Percentiles rank a stretch among this genome's conserved stretches.
These are phyloP conservation scores for Drosophila kurseongensis DNA, from an alignment of 1,140 invertebrate species.

Conservation along the genomic window DNA sequence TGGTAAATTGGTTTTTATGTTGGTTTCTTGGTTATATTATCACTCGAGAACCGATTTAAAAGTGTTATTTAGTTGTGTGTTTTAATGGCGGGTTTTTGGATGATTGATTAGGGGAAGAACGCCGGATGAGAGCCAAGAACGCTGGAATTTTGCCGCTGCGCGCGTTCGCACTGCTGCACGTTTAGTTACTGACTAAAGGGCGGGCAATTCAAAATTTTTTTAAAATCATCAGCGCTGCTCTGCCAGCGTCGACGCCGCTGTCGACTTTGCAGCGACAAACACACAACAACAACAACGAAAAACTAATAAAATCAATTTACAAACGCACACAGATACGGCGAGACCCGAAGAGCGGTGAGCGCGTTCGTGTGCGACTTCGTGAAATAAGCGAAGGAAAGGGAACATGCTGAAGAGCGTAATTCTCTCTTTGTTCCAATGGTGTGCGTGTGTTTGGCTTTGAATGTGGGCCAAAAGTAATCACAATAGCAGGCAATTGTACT, in stretches of 20 bases:
- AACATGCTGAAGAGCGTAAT: conserved; percentile 35
- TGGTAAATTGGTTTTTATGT: conserved; percentile 15
- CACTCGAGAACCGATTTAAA: conserved; percentile 24
- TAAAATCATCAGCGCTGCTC: conserved; percentile 76
- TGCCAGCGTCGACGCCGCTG: conserved; percentile 24
- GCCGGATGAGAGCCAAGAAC: conserved; percentile 21
- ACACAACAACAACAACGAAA: conserved; percentile 77
- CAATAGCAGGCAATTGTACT: conserved; percentile 74
- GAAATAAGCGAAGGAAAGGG: conserved; percentile 5
- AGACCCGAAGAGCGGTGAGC: conserved; percentile 28
- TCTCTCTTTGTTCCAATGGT: conserved; percentile 12
- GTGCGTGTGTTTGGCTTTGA: conserved; percentile 40
- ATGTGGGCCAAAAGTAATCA: conserved; percentile 81
- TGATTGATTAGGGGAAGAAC: conserved; percentile 4
- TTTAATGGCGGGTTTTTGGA: conserved; percentile 2
- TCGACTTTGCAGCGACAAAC: conserved; percentile 71
- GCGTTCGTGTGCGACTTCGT: conserved; percentile 15
- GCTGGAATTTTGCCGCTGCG: conserved; percentile 52
- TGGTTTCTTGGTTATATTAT: conserved; percentile 13
- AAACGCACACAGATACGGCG: conserved; percentile 67
- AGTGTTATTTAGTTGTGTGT: not conserved
- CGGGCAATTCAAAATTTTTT: conserved; percentile 84
- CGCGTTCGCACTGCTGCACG: conserved; percentile 83
- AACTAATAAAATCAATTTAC: conserved; percentile 84
- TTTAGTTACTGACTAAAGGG: conserved; percentile 84